phyloP scores from a whole-genome alignment of 1,140 invertebrate species.

The Globodera rostochiensis region DNA sequence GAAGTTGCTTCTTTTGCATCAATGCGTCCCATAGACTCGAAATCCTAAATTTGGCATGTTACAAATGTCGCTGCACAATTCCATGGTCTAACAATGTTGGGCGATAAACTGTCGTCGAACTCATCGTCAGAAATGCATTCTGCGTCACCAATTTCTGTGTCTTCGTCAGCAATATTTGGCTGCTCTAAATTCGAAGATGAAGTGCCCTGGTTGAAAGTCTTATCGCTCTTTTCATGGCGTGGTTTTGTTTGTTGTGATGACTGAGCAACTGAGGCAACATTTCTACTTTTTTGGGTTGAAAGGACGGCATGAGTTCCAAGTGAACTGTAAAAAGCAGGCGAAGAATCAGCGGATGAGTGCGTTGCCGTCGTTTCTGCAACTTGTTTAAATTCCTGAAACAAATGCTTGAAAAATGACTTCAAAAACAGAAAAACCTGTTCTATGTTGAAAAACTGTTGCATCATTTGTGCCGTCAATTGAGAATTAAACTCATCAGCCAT shows the following conservation, averaged over 20 bases:
- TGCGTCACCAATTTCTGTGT: conserved; percentile 22
- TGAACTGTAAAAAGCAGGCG: conserved; percentile 2
- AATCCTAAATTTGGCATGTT: conserved; percentile 36
- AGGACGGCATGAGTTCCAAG: background rate
- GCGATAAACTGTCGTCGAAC: background rate
- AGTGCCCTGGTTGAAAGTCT: background rate
- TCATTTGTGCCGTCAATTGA: conserved; percentile 36
- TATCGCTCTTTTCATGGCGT: background rate
- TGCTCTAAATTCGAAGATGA: conserved; percentile 1
- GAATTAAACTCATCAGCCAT: background rate
- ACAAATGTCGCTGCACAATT: background rate
- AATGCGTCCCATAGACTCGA: conserved; percentile 51
- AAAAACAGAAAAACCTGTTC: conserved; percentile 31
- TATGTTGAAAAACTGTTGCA: conserved; percentile 45
- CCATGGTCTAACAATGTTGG: conserved; percentile 12
- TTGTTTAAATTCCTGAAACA: conserved; percentile 44
- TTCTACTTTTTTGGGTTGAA: background rate
- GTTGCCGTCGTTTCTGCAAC: conserved; percentile 20
- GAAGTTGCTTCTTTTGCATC: conserved; percentile 37
- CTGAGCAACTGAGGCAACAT: background rate
- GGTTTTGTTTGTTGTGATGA: background rate
- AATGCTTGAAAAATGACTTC: background rate
- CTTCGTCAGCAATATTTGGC: conserved; percentile 4
- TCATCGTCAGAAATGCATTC: conserved; percentile 16
- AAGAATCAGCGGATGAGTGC: conserved; percentile 8